Evolutionary conservation across 1,140 invertebrate genomes (phyloP), one percentile per base, ranked within the genome.

Genomic region (Pseudachorutes palmiensis): DNA sequence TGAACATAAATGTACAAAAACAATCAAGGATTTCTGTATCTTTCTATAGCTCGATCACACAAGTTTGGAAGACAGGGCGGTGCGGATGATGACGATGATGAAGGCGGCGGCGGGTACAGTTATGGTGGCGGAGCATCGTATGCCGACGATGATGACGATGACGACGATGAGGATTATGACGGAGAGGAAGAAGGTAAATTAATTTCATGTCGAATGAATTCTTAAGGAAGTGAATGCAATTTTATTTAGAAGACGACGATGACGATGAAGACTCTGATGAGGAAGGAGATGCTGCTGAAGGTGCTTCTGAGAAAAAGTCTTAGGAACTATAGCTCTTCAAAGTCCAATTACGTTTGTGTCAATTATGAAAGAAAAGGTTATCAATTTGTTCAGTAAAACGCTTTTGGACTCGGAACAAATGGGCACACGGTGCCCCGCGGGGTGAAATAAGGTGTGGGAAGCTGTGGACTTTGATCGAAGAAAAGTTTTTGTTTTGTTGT

Each of bases 21-120:
- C 36, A 67, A 65, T 63, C 14, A 16, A 16, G 45, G 65, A 36
- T 59, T 68, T 30, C 33, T 55, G 5, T 62, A 32, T 69, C n/a
- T 59, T 69, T 48, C 74, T 68, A 69, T 75, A 88, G 86, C 88
- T 66, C 85, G 87, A 64, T 86, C 81, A 67, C 88, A 91, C 75
- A 90, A 90, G 75, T 92, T 88, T 82, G 90, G 90, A 2, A 83
- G 90, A 45, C 89, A 91, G 80, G 85, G 83, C 74, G 83, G 86
- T 74, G 81, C 81, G n/a, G 76, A 86, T 71, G 83, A 85, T 72
- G 81, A 82, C 73, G 82, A 81, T 73, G 81, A 76, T 65, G 76
- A 73, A 61, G 78, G 58, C 67, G 73, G 74, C 61, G 74, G 75
- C 72, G 76, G 75, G n/a, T 74, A 74, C 55, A 73, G 74, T 28